A percentile compares a stretch with the other conserved stretches of the same genome.
Evolutionary conservation across 1,140 invertebrate genomes (phyloP).

Genomic region (Trinorchestia longiramus): DNA sequence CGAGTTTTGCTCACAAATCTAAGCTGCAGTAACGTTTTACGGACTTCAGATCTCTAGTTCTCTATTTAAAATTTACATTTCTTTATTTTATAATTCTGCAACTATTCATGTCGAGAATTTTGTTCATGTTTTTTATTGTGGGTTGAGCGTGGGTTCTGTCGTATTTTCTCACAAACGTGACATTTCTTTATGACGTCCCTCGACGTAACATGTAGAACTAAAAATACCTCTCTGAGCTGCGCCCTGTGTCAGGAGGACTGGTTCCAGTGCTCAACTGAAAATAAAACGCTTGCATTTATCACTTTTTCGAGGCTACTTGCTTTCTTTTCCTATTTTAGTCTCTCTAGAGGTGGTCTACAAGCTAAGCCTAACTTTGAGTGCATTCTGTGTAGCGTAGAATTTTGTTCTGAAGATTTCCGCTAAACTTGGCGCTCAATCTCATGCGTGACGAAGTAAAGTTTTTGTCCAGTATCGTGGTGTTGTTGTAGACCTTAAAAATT

Average conservation of each 20-base stretch:
- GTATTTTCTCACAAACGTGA: background rate
- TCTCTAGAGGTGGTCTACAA: no score
- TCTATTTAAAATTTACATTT: background rate
- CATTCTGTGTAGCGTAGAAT: background rate
- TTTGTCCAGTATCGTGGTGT: background rate
- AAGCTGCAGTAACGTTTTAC: no score
- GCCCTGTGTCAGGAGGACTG: background rate
- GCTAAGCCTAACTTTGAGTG: background rate
- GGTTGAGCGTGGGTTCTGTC: background rate
- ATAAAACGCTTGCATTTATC: no score
- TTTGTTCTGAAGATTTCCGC: background rate
- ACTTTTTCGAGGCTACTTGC: no score
- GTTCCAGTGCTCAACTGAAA: no score
- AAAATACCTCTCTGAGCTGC: background rate
- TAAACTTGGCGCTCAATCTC: background rate
- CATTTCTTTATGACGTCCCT: background rate
- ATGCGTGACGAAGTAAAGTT: background rate
- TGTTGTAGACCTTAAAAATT: no score
- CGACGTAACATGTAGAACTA: background rate
- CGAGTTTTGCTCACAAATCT: no score
- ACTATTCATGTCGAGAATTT: background rate
- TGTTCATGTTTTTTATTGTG: background rate
- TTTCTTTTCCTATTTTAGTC: no score
- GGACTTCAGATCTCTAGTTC: background rate
- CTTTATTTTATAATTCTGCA: background rate